These are phyloP conservation scores for Tyria jacobaeae DNA, from an alignment of 2,888 invertebrate genomes.

Conservation along the genomic window DNA sequence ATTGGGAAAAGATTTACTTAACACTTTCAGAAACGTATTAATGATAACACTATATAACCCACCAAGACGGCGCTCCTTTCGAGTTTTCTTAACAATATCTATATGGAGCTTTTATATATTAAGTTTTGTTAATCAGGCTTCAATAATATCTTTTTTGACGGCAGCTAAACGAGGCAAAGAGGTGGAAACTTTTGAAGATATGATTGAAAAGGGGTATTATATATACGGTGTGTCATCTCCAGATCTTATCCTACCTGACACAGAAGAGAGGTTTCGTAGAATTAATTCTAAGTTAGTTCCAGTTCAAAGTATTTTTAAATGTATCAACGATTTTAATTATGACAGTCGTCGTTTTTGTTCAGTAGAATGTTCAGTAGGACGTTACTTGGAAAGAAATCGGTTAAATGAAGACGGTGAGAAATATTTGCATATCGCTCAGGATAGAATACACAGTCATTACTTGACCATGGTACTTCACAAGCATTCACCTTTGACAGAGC, in stretches of 20 bases:
- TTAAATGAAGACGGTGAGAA: conserved; percentile 74
- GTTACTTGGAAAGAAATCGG: conserved; percentile 67
- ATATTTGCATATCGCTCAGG: conserved; percentile 74
- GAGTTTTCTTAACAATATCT: conserved; percentile 68
- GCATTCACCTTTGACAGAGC: conserved; percentile 68
- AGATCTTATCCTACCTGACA: conserved; percentile 74
- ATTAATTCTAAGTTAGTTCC: conserved; percentile 71
- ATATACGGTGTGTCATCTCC: conserved; percentile 80
- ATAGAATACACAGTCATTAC: conserved; percentile 77
- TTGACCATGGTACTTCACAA: conserved; percentile 68
- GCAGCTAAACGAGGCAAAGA: conserved; percentile 76
- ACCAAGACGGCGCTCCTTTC: conserved; percentile 65
- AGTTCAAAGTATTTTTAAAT: conserved; percentile 62
- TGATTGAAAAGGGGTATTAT: conserved; percentile 71
- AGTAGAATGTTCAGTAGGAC: conserved; percentile 75
- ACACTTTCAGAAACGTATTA: conserved; percentile 68
- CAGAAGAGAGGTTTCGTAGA: conserved; percentile 64
- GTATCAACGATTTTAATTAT: conserved; percentile 64
- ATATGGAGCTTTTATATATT: conserved; percentile 78
- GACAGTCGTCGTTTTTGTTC: conserved; percentile 74
- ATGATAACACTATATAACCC: conserved; percentile 66
- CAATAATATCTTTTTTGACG: conserved; percentile 77
- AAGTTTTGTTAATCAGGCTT: conserved; percentile 77
- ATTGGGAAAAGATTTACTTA: conserved; percentile 74
- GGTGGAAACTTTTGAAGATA: conserved; percentile 77